A percentile compares a stretch with the other conserved stretches of the same genome.
Conservation (phyloP, 2,113 vertebrate genomes). For the Bambusicola thoracicus region DNA sequence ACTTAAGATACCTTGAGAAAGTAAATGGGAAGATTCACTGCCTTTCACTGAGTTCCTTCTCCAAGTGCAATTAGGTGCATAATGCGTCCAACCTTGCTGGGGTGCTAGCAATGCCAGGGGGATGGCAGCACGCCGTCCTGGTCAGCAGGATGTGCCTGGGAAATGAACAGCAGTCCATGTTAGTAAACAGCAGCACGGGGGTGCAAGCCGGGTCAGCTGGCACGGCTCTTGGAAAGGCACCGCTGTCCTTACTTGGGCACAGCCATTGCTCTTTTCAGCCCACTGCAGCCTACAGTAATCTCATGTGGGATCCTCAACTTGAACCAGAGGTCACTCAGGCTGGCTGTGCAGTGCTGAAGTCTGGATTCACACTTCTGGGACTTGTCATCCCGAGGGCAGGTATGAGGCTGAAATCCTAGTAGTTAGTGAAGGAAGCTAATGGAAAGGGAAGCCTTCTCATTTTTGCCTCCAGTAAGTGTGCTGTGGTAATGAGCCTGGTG, state of each 20-base stretch:
- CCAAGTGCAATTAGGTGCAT: not conserved
- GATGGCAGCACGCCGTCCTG: not conserved
- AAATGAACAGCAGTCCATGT: not conserved
- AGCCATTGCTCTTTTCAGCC: constrained; percentile 19
- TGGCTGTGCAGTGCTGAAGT: constrained; percentile 4
- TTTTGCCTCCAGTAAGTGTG: not conserved
- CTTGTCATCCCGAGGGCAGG: constrained; percentile 38
- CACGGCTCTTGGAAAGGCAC: not conserved
- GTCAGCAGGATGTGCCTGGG: not conserved
- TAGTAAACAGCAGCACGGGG: not conserved
- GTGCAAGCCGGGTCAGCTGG: not conserved
- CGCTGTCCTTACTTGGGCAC: not conserved
- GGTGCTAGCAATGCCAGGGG: not conserved
- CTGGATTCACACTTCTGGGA: constrained; percentile 8
- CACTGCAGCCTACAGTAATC: not conserved
- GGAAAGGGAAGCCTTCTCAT: constrained; percentile 37
- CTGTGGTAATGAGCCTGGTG: constrained; percentile 45
- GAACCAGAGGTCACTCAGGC: constrained; percentile 19
- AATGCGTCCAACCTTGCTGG: not conserved
- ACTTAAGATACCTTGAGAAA: not conserved
- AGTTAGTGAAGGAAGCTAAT: constrained; percentile 24
- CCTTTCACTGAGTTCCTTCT: not conserved
- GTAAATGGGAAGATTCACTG: not conserved
- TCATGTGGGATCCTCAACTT: not conserved
- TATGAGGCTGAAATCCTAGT: constrained; percentile 35